phyloP scores from a whole-genome alignment of 2,113 vertebrate species.

The Calypte anna region DNA sequence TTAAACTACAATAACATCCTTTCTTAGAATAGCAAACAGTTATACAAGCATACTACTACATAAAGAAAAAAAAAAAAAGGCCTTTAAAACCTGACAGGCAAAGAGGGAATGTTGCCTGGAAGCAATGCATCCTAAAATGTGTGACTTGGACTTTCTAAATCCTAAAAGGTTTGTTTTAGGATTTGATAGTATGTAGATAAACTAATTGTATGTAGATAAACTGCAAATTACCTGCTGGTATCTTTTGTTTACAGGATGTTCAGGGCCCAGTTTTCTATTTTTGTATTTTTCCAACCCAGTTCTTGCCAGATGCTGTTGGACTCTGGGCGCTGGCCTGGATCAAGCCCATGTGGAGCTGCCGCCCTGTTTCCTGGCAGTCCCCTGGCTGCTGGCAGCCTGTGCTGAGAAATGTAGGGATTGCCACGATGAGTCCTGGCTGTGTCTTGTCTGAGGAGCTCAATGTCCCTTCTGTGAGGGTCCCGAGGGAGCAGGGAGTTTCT shows the following conservation, averaged over 20 bases:
- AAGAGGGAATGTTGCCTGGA: background rate
- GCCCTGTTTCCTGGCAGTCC: background rate
- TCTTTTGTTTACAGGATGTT: background rate
- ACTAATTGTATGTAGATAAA: background rate
- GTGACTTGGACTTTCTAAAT: background rate
- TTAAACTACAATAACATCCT: background rate
- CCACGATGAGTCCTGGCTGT: background rate
- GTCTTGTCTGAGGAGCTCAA: background rate
- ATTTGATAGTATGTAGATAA: background rate
- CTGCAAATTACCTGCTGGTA: background rate
- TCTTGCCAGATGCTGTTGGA: background rate
- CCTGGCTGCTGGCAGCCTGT: background rate
- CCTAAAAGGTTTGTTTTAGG: background rate
- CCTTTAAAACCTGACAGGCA: background rate
- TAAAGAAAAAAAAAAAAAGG: background rate
- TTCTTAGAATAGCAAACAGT: background rate
- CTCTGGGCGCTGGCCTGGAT: background rate
- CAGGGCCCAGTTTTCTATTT: background rate
- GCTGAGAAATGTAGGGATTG: background rate
- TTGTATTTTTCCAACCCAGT: background rate
- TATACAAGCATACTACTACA: background rate
- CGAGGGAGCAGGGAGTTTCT: background rate
- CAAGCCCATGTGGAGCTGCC: background rate
- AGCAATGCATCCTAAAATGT: background rate
- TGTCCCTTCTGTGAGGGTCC: fast-evolving